Percentiles rank a stretch among this genome's conserved stretches.
phyloP scores from a whole-genome alignment of 2,888 invertebrate genomes.

The Sialis lutaria region DNA sequence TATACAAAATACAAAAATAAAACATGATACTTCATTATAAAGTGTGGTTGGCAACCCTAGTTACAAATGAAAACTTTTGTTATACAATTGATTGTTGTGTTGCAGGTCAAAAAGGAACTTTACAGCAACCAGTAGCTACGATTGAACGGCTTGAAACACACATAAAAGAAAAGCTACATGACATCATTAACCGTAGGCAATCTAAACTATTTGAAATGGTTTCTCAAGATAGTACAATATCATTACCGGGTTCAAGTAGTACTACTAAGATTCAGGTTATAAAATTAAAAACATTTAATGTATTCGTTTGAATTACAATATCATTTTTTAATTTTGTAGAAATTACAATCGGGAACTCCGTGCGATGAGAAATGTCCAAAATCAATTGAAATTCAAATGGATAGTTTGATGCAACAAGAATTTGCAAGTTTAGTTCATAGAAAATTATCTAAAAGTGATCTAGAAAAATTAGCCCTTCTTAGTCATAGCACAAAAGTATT shows the following conservation, averaged over 20 bases:
- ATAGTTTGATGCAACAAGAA: conserved; percentile 3
- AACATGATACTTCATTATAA: too few relatives aligned
- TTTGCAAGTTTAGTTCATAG: conserved; percentile 5
- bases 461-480: conserved; percentile 20
- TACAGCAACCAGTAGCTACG: conserved; percentile 9
- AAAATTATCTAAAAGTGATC: conserved; percentile 23
- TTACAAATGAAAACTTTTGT: neutral
- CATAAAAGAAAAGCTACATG: conserved; percentile 27
- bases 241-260: neutral
- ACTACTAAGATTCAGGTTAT: neutral
- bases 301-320: neutral
- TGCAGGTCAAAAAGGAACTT: too few relatives aligned
- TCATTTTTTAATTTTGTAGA: neutral
- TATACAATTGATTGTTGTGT: neutral
- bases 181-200: conserved; percentile 23
- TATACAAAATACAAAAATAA: too few relatives aligned
- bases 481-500: conserved; percentile 17
- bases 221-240: neutral
- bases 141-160: conserved; percentile 26
- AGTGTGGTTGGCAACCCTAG: neutral
- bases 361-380: conserved; percentile 2
- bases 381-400: conserved; percentile 3
- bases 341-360: neutral
- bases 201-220: conserved; percentile 8
- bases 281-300: neutral